Evolutionary conservation across 2,888 invertebrate species (phyloP), one percentile per base, ranked within the genome.

Genomic region (Oxycera nigricornis): DNA sequence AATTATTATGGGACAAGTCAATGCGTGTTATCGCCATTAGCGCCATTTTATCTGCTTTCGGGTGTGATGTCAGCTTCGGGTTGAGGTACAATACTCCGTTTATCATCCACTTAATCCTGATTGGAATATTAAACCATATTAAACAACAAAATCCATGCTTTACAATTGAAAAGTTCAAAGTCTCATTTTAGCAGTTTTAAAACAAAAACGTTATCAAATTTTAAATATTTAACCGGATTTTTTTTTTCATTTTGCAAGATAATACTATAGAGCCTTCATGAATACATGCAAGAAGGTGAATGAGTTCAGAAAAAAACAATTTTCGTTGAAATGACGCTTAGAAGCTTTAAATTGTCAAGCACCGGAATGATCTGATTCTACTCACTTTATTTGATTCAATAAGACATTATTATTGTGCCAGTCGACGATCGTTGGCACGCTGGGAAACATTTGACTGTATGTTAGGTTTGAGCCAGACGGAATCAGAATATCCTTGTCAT

Each of bases 11-110:
- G 6, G 97, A 96, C 52, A 98, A 88, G 84, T 99, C 98, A 28
- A 98, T 87, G 46, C 97, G 88, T 0, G 98, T 99, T 75, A 99
- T 92, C 0, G 97, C 96, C 81, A 92, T 93, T n/a, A 97, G 86
- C 0, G 94, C 91, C 3, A 92, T 89, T 74, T 91, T 89, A 77
- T 88, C 88, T 78, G 89, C 88, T 77, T 88, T 86, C 2, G 91
- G 89, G 83, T 91, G 91, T 68, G 92, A 89, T 78, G 91, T 90
- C 28, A 97, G 86, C 80, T 92, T 91, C 1, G 92, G 91, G 86
- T 98, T 98, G 24, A 96, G 91, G 75, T 93, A 91, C 46, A 94
- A 85, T 0, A 94, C 92, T 0, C 96, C 96, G 79, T 91, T 91
- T 2, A 91, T 90, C 67, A 98, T 85, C 96, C 97, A 97, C 35